Percentiles rank a stretch among this genome's conserved stretches.
These are phyloP conservation scores for Poeciliopsis occidentalis DNA, from an alignment of 2,113 vertebrate species.

Conservation along the genomic window DNA sequence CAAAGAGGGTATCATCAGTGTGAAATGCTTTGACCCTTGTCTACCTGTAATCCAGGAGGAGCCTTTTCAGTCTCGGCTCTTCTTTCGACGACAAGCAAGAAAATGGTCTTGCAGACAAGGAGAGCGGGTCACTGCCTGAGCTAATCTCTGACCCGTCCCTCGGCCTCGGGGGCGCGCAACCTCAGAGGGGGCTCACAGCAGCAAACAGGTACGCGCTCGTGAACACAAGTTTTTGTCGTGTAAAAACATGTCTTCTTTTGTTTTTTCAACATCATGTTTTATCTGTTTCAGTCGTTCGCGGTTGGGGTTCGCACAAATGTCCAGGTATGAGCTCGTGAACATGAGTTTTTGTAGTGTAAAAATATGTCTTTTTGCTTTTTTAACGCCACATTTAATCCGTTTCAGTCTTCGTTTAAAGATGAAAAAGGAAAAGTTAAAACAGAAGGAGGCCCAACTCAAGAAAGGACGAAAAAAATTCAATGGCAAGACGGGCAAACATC, in stretches of 20 bases:
- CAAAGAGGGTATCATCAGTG: slow-evolving; percentile 55
- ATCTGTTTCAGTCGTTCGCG: too few relatives aligned
- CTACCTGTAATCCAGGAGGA: slow-evolving; percentile 64
- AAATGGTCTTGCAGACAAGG: slow-evolving; percentile 63
- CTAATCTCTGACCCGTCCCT: slow-evolving; percentile 74
- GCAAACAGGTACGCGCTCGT: slow-evolving; percentile 74
- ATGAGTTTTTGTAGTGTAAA: background rate
- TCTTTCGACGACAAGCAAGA: slow-evolving; percentile 63
- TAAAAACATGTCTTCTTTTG: background rate
- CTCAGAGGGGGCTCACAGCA: slow-evolving; percentile 62
- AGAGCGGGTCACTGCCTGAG: slow-evolving; percentile 72
- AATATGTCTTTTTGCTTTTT: background rate
- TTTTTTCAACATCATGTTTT: background rate
- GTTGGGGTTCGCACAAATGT: too few relatives aligned
- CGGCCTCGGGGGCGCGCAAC: slow-evolving; percentile 60
- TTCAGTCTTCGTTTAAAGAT: slow-evolving; percentile 80
- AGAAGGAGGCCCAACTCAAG: slow-evolving; percentile 46
- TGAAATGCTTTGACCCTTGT: slow-evolving; percentile 37
- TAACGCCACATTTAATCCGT: too few relatives aligned
- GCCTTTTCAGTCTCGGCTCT: slow-evolving; percentile 55
- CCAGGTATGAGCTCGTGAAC: slow-evolving; percentile 69
- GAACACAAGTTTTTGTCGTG: background rate
- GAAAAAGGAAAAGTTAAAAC: slow-evolving; percentile 60
- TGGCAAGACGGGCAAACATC: slow-evolving; percentile 82
- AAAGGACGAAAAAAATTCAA: slow-evolving; percentile 72